phyloP scores from a whole-genome alignment of 2,888 invertebrate genomes.

The Drosophila niveifrons region DNA sequence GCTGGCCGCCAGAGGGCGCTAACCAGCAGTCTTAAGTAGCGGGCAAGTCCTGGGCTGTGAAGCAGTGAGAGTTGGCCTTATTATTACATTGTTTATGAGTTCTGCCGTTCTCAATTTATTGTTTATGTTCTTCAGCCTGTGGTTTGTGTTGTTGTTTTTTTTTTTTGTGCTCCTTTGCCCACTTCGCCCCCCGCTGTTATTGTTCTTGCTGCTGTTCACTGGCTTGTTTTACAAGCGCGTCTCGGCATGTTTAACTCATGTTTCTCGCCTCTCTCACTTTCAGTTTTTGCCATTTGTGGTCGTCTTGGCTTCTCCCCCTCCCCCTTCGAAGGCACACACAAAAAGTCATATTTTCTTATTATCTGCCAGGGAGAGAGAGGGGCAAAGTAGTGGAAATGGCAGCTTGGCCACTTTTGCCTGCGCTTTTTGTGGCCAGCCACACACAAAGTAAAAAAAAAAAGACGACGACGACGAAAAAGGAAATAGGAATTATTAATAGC shows the following conservation, averaged over 20 bases:
- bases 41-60: constrained; percentile 12
- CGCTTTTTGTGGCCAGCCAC: constrained; percentile 69
- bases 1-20: constrained; percentile 48
- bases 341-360: constrained; percentile 80
- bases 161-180: not conserved
- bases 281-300: constrained; percentile 61
- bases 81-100: constrained; percentile 78
- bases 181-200: constrained; percentile 11
- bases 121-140: constrained; percentile 47
- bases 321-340: constrained; percentile 23
- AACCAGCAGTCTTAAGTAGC: constrained; percentile 53
- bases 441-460: constrained; percentile 24
- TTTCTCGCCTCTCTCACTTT: constrained; percentile 42
- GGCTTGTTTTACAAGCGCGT: constrained; percentile 75
- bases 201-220: constrained; percentile 45
- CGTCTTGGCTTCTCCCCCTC: constrained; percentile 54
- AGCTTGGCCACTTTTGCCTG: constrained; percentile 50
- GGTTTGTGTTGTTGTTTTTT: constrained; percentile 23
- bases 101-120: constrained; percentile 68
- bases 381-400: not conserved
- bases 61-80: constrained; percentile 63
- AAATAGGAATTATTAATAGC: constrained; percentile 76
- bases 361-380: constrained; percentile 43
- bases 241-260: constrained; percentile 75
- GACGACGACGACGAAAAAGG: constrained; percentile 20